Evolutionary conservation across 2,797 vertebrate genomes (phyloP), one percentile per base, ranked within the genome.

Genomic region (Melopsittacus undulatus): DNA sequence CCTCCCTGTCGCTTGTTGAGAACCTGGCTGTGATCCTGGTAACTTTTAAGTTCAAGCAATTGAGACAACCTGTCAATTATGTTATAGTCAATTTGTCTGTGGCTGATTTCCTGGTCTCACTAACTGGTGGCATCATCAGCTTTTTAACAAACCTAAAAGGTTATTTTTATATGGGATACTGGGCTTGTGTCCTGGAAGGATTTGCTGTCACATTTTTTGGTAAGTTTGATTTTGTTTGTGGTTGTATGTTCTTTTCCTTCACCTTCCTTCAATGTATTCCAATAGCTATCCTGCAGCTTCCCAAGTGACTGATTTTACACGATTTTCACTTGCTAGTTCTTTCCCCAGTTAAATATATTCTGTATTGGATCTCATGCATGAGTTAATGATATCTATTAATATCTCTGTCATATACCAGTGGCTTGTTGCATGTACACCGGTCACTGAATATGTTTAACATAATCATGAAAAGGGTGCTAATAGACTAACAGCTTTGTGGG

Each of bases 151-250:
- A 99, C 87, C 95, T 98, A 13, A 97, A 97, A 46, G 99, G 99
- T 21, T 99, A 98, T 91, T 99, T 99, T 97, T 99, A 98, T 90
- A 97, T 99, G 88, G 99, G 99, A 80, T 97, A 72, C 77, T 99
- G 98, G 98, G 98, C 99, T 74, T 99, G 99, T 49, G 97, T 99
- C 19, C 57, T 99, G 94, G 99, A 99, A 96, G 99, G 99, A 74
- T 99, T 99, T 89, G 98, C 98, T 6, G 99, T 99, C n/a, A 99
- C 99, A 32, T 99, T 98, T 97, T 99, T 99, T 94, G 99, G 99
- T 99, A 98, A 98, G 99, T 97, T 74, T 70, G 24, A 75, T 74
- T 59, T 73, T 91, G 21, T 68, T 89, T 87, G 34, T 82, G 13
- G 38, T 42, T 87, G 2, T 36, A 9, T 43, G 18, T 82, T 78